Conservation (phyloP, 1,140 invertebrate species). For the Drosophila santomea region DNA sequence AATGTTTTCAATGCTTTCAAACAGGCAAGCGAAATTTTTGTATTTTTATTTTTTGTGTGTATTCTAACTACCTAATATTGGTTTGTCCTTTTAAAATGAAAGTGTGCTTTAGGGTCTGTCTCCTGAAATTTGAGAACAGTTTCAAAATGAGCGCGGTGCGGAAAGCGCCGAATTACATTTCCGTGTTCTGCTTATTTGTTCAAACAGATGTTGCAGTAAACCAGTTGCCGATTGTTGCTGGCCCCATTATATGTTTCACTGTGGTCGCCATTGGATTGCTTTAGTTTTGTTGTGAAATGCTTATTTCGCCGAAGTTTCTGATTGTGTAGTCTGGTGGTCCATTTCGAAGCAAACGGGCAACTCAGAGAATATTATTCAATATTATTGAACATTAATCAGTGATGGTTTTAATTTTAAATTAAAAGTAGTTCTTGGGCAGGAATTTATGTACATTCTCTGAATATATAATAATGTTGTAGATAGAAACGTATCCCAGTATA, state of each 20-base stretch:
- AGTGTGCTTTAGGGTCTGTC: neutral
- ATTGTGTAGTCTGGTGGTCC: neutral
- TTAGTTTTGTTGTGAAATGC: slow-evolving; percentile 44
- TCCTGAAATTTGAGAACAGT: neutral
- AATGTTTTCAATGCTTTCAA: too few relatives aligned
- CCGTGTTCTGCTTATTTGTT: slow-evolving; percentile 75
- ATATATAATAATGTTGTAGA: too few relatives aligned
- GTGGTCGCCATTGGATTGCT: slow-evolving; percentile 53
- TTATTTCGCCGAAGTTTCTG: slow-evolving; percentile 14
- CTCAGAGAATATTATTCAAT: neutral
- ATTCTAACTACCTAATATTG: too few relatives aligned
- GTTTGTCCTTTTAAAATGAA: neutral
- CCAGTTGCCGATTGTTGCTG: slow-evolving; percentile 24
- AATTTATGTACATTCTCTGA: too few relatives aligned
- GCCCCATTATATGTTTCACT: slow-evolving; percentile 56
- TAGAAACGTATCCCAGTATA: too few relatives aligned
- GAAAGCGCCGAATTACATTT: slow-evolving; percentile 16
- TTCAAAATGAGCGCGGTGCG: neutral
- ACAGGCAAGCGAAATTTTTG: too few relatives aligned
- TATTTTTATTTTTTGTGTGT: neutral
- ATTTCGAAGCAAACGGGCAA: neutral
- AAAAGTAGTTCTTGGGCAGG: too few relatives aligned
- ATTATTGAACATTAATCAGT: too few relatives aligned
- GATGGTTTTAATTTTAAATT: too few relatives aligned
- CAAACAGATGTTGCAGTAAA: slow-evolving; percentile 66